phyloP scores from a whole-genome alignment of 2,888 invertebrate species.

The Phytoseiulus persimilis region DNA sequence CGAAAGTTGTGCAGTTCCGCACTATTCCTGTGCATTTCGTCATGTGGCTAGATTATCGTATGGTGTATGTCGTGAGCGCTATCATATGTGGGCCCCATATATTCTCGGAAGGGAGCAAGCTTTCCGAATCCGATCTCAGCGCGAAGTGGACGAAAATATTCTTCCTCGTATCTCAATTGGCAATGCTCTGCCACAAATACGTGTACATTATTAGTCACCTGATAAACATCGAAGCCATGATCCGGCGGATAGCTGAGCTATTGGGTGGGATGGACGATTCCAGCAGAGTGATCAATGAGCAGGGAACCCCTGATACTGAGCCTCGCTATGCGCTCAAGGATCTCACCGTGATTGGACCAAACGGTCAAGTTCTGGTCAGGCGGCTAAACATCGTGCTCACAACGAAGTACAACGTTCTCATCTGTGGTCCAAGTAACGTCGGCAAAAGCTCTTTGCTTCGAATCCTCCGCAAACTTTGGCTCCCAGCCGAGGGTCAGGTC shows the following conservation, averaged over 20 bases:
- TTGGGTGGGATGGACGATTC: conserved; percentile 15
- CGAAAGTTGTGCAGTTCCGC: conserved; percentile 11
- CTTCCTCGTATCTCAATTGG: conserved; percentile 25
- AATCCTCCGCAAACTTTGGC: conserved; percentile 56
- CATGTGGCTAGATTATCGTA: conserved; percentile 11
- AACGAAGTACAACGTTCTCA: conserved; percentile 53
- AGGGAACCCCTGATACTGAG: neutral
- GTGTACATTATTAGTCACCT: conserved; percentile 19
- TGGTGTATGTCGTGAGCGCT: conserved; percentile 16
- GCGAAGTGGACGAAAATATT: conserved; percentile 20
- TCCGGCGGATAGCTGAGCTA: neutral
- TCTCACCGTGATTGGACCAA: conserved; percentile 22
- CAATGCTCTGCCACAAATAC: conserved; percentile 11
- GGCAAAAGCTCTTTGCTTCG: conserved; percentile 57
- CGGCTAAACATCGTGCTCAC: conserved; percentile 53
- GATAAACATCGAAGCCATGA: conserved; percentile 33
- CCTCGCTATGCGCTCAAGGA: conserved; percentile 8
- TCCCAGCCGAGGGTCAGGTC: conserved; percentile 26
- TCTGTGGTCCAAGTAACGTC: conserved; percentile 56
- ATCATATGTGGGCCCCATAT: conserved; percentile 20
- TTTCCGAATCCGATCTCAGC: conserved; percentile 28
- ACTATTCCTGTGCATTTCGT: neutral
- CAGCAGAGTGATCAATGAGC: neutral
- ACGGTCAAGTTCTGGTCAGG: conserved; percentile 45
- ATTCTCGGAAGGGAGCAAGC: neutral